Evolutionary conservation across 2,797 vertebrate species (phyloP).

Genomic region (Sparus aurata): DNA sequence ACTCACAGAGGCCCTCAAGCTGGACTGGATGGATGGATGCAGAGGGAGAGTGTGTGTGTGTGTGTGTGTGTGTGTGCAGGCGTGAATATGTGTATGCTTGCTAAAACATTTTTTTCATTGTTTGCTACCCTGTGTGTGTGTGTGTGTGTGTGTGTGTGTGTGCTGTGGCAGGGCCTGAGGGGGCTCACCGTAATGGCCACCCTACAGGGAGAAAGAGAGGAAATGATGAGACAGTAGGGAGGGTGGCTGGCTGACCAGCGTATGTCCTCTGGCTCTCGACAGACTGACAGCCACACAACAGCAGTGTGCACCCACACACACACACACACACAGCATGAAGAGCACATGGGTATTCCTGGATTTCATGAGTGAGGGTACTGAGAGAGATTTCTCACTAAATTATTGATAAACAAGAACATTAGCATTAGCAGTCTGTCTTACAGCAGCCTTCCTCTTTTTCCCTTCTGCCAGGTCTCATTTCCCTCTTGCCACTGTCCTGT

Average conservation of each 20-base stretch:
- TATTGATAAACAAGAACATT: constrained; percentile 53
- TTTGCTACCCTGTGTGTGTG: constrained; percentile 21
- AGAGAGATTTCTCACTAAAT: constrained; percentile 32
- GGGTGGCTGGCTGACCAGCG: constrained; percentile 68
- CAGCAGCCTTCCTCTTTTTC: constrained; percentile 5
- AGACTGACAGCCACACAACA: constrained; percentile 61
- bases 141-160: constrained; percentile 29
- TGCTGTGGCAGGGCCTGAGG: constrained; percentile 65
- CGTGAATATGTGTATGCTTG: constrained; percentile 20
- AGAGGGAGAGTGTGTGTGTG: background rate
- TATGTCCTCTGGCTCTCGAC: constrained; percentile 69
- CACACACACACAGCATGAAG: constrained; percentile 20
- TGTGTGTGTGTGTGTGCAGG: background rate
- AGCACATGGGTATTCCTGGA: constrained; percentile 35
- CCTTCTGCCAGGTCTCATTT: constrained; percentile 29
- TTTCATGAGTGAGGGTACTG: constrained; percentile 27
- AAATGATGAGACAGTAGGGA: constrained; percentile 73
- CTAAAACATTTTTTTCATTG: constrained; percentile 43
- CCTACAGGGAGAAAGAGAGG: constrained; percentile 70
- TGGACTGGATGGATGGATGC: constrained; percentile 53
- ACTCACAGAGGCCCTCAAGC: constrained; percentile 70
- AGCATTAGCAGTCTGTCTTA: constrained; percentile 12
- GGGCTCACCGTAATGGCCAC: constrained; percentile 69
- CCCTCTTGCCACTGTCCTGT: constrained; percentile 2
- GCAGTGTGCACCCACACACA: constrained; percentile 14